Base-by-base conservation (phyloP, 1,140 invertebrate genomes). In the Magallana ariakensis region DNA sequence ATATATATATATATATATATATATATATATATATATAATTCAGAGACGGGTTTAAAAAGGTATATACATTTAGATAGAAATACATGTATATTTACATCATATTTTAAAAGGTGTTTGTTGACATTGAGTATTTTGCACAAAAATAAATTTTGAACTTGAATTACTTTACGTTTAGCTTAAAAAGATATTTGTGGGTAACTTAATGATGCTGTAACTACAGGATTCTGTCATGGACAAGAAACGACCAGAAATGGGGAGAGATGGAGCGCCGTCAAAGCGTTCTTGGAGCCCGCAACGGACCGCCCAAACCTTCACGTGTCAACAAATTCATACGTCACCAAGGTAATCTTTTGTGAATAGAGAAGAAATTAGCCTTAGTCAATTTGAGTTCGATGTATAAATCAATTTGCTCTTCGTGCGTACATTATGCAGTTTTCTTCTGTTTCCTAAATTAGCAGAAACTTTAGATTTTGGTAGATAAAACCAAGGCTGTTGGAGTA, bases 221-320 rank as follows among this genome's bases (percentile, higher is more conserved):
- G 91, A 22, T 89, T 91, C 85, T 87, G 83, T 11, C 80, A 89
- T n/a, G 70, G 88, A 1, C 90, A 92, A 82, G 83, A 85, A 11
- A 91, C 89, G 0, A 53, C 90, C 1, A 58, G 84, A 33, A 87
- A 90, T 58, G 91, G 91, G 9, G 81, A 86, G 22, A 70, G 92
- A 26, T 83, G 86, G 3, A 92, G 91, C 80, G 90, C 91, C 15
- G 87, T 88, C 8, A 88, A 86, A 55, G 92, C 92, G 5, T 93
- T 90, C 80, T 85, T 93, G 0, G 82, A 88, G 57, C 92, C 92
- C 9, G 87, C 86, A 7, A 85, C 91, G 26, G 55, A 62, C 4
- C 81, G 91, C 58, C 8, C 66, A 55, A 93, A 93, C 70, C 88
- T 93, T 6, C 87, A 93, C 85, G 87, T 93, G 9, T n/a, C 85